Evolutionary conservation across 2,797 vertebrate genomes (phyloP), one percentile per base, ranked within the genome.

Genomic region (Rhinatrema bivittatum): DNA sequence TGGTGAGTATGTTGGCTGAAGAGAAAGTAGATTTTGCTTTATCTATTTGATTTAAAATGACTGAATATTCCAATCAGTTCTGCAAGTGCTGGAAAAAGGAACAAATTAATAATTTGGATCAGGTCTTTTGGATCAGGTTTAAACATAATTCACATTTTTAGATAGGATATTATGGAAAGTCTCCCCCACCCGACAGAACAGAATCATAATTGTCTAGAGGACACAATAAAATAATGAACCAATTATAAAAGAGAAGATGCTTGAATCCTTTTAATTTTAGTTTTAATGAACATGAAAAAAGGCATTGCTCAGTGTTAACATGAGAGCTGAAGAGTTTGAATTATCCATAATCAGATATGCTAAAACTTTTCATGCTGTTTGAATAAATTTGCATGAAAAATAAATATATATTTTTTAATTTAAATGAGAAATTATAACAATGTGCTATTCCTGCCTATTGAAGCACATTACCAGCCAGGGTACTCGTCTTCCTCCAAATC

Each of bases 381-480:
- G 81, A 81, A 86, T 86, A 86, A 81, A 87, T 87, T 86, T 86
- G 82, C 82, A 87, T 86, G 73, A 68, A 70, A 81, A 85, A 82
- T 79, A n/a, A n/a, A 24, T 39, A 49, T 42, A 49, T 48, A 50
- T n/a, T 44, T 42, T 55, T 64, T 71, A 70, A 81, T 82, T 86
- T 87, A 85, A 84, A 79, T 79, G 73, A 78, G 68, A 75, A 81
- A 88, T 84, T 84, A 80, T 74, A 85, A 86, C 84, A 81, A 84
- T 82, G 79, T 80, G 80, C 80, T 82, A 79, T 85, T 85, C 82
- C 79, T 79, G 79, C 77, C 72, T 69, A 63, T 59, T 72, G 83
- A 65, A 72, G 79, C 77, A 42, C 37, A 42, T 39, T 38, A 32
- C 29, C n/a, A n/a, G n/a, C n/a, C n/a, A n/a, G n/a, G n/a, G n/a